phyloP scores from a whole-genome alignment of 2,113 vertebrate species.

The Psammodynastes pulverulentus region DNA sequence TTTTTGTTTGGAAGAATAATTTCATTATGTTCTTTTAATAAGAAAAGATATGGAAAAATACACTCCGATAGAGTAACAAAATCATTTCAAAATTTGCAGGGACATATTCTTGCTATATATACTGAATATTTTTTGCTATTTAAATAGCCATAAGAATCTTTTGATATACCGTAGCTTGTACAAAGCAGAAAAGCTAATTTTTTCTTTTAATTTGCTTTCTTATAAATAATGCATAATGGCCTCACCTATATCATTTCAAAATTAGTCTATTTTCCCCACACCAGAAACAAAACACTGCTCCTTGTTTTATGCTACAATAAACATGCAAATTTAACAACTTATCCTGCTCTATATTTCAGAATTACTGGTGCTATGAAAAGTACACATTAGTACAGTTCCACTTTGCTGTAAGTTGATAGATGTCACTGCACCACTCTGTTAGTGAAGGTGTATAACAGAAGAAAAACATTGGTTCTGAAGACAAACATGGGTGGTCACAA shows the following conservation, averaged over 20 bases:
- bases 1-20: background rate
- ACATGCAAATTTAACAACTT: background rate
- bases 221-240: background rate
- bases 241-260: background rate
- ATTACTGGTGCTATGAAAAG: background rate
- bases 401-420: conserved; percentile 2
- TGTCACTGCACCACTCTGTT: conserved; percentile 4
- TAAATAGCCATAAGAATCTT: background rate
- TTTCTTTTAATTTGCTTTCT: background rate
- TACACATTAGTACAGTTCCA: conserved; percentile 18
- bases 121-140: background rate
- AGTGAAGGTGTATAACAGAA: conserved; percentile 31
- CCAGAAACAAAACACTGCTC: background rate
- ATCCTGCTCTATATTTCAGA: background rate
- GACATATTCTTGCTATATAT: background rate
- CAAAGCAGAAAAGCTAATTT: background rate
- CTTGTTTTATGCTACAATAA: background rate
- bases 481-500: conserved; percentile 46
- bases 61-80: background rate
- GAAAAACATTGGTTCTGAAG: conserved; percentile 34
- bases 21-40: background rate
- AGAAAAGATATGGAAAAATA: background rate
- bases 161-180: background rate
- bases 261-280: background rate
- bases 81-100: background rate